Base-by-base conservation (phyloP, 1,140 invertebrate species). In the Ganaspis sp. region DNA sequence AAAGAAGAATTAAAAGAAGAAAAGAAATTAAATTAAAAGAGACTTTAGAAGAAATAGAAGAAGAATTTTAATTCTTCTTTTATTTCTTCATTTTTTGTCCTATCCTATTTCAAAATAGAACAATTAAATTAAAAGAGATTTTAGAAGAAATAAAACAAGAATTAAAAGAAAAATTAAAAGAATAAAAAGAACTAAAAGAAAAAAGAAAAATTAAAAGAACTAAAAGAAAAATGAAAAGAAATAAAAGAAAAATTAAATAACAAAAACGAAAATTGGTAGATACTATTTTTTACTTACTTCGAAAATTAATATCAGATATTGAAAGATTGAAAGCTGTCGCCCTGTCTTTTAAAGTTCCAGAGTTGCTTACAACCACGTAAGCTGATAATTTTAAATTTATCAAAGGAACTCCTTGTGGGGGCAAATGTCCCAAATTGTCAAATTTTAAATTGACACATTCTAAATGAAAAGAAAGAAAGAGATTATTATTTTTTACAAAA, bases 271-370 rank as follows among this genome's bases (percentile, higher is more conserved):
- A n/a, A n/a, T n/a, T n/a, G n/a, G n/a, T 37, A 77, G 71, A 15
- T 42, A 26, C 15, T 69, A 19, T 38, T 42, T 9, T 40, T 49
- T 76, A 77, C 86, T 87, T 79, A 91, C 90, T 85, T 45, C 78
- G 54, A 80, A 90, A 86, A 71, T 81, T 84, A 9, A 80, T 21
- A 58, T 89, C 78, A 54, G 72, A 81, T 37, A 90, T 58, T 9
- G 87, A 86, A 34, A 90, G 83, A 84, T 91, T 91, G 17, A 91
- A 90, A 6, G 89, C 87, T 23, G 88, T 90, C 4, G 75, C 15
- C 75, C 78, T 87, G 23, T 6, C 70, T 0, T 79, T 40, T 8
- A 53, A 38, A 49, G 45, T 70, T 1, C 79, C 77, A 53, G 77
- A 78, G 9, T 81, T 69, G 37, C 74, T 74, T 4, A 89, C 54